phyloP scores from a whole-genome alignment of 2,888 invertebrate genomes.

The Pachymerium ferrugineum region DNA sequence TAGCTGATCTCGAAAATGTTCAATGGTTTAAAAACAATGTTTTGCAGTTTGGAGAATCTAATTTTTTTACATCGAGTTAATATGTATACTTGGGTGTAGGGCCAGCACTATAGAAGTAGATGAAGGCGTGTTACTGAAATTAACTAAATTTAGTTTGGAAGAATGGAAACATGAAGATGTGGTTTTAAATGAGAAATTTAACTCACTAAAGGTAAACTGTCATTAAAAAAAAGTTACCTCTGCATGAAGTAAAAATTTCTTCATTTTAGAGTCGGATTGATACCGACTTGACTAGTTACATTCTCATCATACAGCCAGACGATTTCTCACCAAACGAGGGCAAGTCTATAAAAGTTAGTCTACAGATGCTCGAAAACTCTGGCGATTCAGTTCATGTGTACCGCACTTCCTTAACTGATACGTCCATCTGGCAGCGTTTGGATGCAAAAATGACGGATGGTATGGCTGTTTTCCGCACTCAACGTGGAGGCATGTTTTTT shows the following conservation, averaged over 20 bases:
- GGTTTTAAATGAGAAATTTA: neutral
- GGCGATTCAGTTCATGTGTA: constrained; percentile 4
- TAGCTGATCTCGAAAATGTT: too few species aligned
- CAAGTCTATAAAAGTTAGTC: neutral
- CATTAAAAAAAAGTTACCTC: neutral
- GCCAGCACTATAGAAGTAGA: neutral
- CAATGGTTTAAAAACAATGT: too few species aligned
- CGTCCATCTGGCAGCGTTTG: neutral
- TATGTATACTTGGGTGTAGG: neutral
- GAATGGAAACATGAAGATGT: neutral
- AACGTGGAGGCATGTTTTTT: neutral
- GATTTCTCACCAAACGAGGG: neutral
- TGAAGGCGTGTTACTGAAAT: neutral
- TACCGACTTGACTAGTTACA: neutral
- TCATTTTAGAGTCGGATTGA: neutral
- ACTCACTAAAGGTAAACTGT: neutral
- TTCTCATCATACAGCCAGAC: neutral
- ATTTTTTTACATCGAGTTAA: too few species aligned
- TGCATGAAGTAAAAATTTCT: neutral
- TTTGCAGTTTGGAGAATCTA: too few species aligned
- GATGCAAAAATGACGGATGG: neutral
- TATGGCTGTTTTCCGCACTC: neutral
- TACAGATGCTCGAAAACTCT: neutral
- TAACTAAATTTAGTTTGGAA: neutral
- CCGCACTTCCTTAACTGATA: neutral